Conservation (phyloP, 1,140 invertebrate genomes). For the Platorchestia sp. region DNA sequence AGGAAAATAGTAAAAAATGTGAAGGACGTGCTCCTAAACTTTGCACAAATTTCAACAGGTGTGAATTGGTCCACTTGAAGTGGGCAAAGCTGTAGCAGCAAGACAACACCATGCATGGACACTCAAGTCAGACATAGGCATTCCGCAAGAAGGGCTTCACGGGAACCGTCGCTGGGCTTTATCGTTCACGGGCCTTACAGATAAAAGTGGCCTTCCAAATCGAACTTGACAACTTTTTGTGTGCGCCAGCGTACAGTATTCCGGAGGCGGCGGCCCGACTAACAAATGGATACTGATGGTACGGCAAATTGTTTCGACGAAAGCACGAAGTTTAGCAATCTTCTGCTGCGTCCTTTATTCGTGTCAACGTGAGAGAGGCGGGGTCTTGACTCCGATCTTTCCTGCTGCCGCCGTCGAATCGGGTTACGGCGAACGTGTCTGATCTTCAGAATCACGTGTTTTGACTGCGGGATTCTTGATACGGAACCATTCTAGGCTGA, state of each 20-base stretch:
- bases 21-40: background rate
- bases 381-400: background rate
- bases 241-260: background rate
- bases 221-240: slow-evolving; percentile 15
- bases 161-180: background rate
- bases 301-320: slow-evolving; percentile 42
- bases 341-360: background rate
- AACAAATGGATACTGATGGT: slow-evolving; percentile 43
- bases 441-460: background rate
- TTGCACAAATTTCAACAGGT: background rate
- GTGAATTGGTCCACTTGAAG: background rate
- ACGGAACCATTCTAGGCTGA: background rate
- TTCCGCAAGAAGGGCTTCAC: background rate
- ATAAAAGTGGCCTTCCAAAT: slow-evolving; percentile 10
- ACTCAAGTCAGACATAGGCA: background rate
- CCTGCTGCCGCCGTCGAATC: background rate
- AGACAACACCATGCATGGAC: no score
- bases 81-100: background rate
- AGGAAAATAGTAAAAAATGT: no score
- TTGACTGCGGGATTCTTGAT: background rate
- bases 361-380: background rate
- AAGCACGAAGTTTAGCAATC: slow-evolving; percentile 30
- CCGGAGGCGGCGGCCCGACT: background rate
- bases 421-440: background rate
- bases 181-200: background rate